Conservation (phyloP, 2,797 vertebrate genomes). For the Sciurus vulgaris region DNA sequence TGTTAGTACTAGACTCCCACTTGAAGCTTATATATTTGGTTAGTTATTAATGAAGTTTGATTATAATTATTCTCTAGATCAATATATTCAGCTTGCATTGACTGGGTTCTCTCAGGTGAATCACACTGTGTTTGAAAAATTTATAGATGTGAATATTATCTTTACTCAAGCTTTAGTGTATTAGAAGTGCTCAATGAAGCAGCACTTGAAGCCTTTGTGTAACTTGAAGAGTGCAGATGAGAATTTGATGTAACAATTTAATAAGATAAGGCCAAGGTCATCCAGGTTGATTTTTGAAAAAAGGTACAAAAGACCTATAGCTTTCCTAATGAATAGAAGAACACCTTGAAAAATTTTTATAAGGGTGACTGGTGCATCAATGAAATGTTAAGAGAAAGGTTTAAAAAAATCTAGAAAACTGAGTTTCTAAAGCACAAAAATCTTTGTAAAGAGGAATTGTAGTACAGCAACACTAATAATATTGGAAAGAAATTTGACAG, state of each 20-base stretch:
- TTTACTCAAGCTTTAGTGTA: neutral
- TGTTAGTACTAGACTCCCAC: neutral
- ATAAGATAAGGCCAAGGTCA: constrained; percentile 2
- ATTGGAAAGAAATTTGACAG: constrained; percentile 6
- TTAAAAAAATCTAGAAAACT: neutral
- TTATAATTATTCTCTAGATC: neutral
- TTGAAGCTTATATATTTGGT: neutral
- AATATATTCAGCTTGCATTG: neutral
- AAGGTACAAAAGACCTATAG: neutral
- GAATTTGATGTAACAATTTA: neutral
- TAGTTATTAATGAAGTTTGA: neutral
- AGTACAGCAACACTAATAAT: neutral
- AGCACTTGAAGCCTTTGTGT: neutral
- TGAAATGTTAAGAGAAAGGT: neutral
- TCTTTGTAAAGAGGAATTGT: neutral
- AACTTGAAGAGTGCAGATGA: neutral
- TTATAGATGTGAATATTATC: neutral
- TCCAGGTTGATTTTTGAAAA: neutral
- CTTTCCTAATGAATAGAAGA: neutral
- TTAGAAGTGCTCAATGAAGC: neutral
- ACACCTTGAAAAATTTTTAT: neutral
- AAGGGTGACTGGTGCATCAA: neutral
- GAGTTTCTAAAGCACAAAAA: neutral
- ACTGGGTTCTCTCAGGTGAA: neutral
- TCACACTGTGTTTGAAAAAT: neutral